Evolutionary conservation across 2,113 vertebrate genomes (phyloP).

Genomic region (Phrynosoma blainvillii): DNA sequence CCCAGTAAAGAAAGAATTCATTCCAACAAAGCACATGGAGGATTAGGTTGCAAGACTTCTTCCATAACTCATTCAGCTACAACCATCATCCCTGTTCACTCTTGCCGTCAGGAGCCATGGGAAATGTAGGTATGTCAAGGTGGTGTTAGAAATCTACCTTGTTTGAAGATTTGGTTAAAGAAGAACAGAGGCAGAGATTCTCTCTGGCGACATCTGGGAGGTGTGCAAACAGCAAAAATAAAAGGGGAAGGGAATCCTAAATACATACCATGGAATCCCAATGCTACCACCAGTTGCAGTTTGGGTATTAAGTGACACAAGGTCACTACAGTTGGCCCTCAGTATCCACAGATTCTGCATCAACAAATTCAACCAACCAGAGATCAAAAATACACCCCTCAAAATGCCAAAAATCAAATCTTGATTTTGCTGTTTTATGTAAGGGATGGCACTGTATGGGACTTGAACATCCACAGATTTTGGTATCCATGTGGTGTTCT

Average conservation of each 20-base stretch:
- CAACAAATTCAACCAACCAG: too few relatives aligned
- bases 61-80: background rate
- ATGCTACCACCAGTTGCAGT: background rate
- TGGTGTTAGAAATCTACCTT: background rate
- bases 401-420: too few relatives aligned
- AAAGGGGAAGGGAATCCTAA: background rate
- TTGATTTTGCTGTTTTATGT: too few relatives aligned
- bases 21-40: background rate
- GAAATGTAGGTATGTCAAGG: background rate
- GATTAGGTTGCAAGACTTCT: background rate
- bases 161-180: background rate
- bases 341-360: too few relatives aligned
- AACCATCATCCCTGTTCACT: background rate
- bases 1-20: background rate
- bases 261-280: too few relatives aligned
- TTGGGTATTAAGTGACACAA: background rate
- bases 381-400: too few relatives aligned
- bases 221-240: background rate
- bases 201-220: background rate
- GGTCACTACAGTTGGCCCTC: background rate
- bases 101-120: background rate
- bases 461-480: too few relatives aligned
- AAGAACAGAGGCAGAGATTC: background rate
- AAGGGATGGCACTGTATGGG: too few relatives aligned
- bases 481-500: too few relatives aligned